Evolutionary conservation across 2,888 invertebrate genomes (phyloP).

Genomic region (Drosophila anomalipes): DNA sequence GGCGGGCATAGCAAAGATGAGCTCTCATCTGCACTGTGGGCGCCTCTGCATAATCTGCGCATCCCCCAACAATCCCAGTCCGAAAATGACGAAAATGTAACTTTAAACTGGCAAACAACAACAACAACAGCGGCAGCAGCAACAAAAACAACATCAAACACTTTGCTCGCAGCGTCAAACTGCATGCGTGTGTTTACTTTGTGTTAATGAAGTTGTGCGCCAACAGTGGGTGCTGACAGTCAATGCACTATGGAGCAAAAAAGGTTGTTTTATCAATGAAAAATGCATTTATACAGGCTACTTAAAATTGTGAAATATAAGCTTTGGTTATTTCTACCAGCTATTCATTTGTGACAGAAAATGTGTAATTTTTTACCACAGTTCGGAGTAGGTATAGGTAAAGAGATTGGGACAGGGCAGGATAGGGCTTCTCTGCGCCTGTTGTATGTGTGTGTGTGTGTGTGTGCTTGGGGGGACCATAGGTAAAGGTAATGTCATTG

Average conservation of each 20-base stretch:
- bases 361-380: background rate
- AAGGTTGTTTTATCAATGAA: background rate
- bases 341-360: background rate
- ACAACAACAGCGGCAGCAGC: conserved; percentile 22
- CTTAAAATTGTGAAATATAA: background rate
- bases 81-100: conserved; percentile 68
- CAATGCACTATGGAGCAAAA: background rate
- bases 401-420: background rate
- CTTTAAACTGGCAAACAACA: conserved; percentile 67
- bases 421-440: conserved; percentile 8
- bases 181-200: conserved; percentile 80
- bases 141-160: conserved; percentile 73
- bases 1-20: conserved; percentile 46
- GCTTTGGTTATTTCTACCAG: background rate
- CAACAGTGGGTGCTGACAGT: conserved; percentile 23
- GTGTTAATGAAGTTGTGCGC: conserved; percentile 78
- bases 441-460: conserved; percentile 3
- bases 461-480: conserved; percentile 10
- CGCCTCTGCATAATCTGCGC: conserved; percentile 17
- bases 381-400: background rate
- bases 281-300: background rate
- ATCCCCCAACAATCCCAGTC: background rate
- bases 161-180: conserved; percentile 67
- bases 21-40: conserved; percentile 33
- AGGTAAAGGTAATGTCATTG: conserved; percentile 68